These are phyloP conservation scores for Polymixis flavicincta DNA, from an alignment of 2,888 invertebrate genomes.

Conservation along the genomic window DNA sequence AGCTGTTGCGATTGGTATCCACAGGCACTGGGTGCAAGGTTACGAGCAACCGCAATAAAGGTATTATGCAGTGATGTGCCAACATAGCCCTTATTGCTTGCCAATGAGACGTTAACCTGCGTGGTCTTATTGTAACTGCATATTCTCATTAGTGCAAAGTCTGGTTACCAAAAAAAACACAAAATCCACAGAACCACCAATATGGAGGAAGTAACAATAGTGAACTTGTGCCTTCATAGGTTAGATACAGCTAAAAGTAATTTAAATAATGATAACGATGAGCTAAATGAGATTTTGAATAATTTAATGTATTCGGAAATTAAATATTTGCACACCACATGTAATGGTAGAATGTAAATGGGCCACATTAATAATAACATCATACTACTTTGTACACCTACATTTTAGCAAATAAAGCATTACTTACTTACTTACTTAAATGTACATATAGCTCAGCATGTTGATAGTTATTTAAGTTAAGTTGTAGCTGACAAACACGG, in stretches of 20 bases:
- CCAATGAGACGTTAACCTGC: background rate
- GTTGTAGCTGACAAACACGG: background rate
- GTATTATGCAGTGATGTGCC: background rate
- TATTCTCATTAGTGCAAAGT: background rate
- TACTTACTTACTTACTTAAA: too few species aligned
- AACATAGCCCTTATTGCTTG: background rate
- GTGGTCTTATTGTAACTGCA: background rate
- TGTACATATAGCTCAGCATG: background rate
- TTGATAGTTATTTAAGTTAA: background rate
- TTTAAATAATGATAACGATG: background rate
- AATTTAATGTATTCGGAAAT: too few species aligned
- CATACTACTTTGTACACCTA: too few species aligned
- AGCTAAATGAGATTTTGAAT: too few species aligned
- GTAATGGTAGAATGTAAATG: too few species aligned
- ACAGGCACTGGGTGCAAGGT: background rate
- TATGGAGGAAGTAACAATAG: background rate
- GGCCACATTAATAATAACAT: too few species aligned
- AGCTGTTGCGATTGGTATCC: background rate
- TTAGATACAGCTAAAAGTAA: background rate
- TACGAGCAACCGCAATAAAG: background rate
- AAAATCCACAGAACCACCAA: background rate
- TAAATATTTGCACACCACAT: too few species aligned
- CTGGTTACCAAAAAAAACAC: background rate
- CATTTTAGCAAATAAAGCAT: too few species aligned
- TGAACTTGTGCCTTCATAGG: background rate